These are phyloP conservation scores for Cyprinodon diabolis DNA, from an alignment of 2,797 vertebrate species.

Conservation along the genomic window DNA sequence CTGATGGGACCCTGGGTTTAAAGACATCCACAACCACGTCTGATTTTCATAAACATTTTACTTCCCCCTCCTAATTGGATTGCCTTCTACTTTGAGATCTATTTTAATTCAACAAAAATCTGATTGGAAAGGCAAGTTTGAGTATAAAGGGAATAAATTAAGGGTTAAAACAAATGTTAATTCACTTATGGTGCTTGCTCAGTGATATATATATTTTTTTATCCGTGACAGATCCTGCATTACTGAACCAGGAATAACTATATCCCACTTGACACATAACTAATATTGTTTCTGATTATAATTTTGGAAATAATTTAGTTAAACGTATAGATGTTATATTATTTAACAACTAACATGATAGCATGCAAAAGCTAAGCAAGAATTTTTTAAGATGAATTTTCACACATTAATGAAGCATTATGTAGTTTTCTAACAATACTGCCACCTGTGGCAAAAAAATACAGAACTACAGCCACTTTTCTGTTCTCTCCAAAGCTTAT, in stretches of 20 bases:
- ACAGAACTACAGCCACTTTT: too few relatives aligned
- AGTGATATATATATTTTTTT: constrained; percentile 13
- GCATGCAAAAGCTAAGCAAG: neutral
- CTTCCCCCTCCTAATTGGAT: constrained; percentile 44
- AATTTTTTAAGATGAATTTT: neutral
- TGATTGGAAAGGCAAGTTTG: constrained; percentile 33
- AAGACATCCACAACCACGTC: constrained; percentile 43
- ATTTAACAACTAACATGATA: neutral
- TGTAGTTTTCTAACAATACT: too few relatives aligned
- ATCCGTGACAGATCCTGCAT: constrained; percentile 21
- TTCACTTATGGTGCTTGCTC: constrained; percentile 32
- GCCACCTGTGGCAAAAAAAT: too few relatives aligned
- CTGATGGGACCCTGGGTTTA: constrained; percentile 27
- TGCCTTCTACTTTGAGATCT: constrained; percentile 45
- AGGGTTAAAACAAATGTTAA: constrained; percentile 47
- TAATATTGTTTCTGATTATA: neutral
- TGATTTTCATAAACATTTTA: constrained; percentile 41
- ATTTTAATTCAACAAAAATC: constrained; percentile 45
- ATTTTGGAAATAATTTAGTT: neutral
- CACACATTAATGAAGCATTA: too few relatives aligned
- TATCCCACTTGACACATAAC: neutral
- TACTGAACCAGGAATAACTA: constrained; percentile 6
- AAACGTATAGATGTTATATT: neutral
- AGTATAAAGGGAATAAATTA: constrained; percentile 34
- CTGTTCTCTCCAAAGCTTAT: too few relatives aligned